phyloP scores from a whole-genome alignment of 2,888 invertebrate species.

The Cheilosia vulpina region DNA sequence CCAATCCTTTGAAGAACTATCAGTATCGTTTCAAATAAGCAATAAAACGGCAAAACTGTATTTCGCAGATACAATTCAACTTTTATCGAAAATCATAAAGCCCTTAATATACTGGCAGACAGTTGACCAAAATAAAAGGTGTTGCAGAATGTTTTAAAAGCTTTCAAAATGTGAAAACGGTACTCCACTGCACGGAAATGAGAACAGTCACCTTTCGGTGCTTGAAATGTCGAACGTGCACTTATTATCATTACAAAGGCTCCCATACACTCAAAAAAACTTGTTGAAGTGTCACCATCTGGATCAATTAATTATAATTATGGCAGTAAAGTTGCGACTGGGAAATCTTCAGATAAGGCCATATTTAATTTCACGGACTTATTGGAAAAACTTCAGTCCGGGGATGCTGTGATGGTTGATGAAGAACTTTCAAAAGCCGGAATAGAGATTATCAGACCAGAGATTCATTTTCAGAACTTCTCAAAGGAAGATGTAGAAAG shows the following conservation, averaged over 20 bases:
- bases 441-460: slow-evolving; percentile 9
- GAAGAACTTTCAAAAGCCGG: slow-evolving; percentile 25
- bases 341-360: slow-evolving; percentile 3
- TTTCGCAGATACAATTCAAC: background rate
- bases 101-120: background rate
- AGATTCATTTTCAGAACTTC: background rate
- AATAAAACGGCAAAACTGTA: slow-evolving; percentile 1
- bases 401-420: slow-evolving; percentile 25
- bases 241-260: background rate
- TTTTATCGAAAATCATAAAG: background rate
- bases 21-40: background rate
- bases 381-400: slow-evolving; percentile 11
- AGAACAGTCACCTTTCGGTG: background rate
- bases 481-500: background rate
- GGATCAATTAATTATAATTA: background rate
- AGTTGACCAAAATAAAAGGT: background rate
- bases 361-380: background rate
- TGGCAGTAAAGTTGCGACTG: background rate
- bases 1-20: background rate
- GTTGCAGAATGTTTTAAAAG: background rate
- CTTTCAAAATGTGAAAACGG: no score
- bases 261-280: background rate
- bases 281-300: background rate
- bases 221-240: background rate
- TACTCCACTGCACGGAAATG: background rate